phyloP scores from a whole-genome alignment of 2,888 invertebrate species.

The Conistra vaccinii region DNA sequence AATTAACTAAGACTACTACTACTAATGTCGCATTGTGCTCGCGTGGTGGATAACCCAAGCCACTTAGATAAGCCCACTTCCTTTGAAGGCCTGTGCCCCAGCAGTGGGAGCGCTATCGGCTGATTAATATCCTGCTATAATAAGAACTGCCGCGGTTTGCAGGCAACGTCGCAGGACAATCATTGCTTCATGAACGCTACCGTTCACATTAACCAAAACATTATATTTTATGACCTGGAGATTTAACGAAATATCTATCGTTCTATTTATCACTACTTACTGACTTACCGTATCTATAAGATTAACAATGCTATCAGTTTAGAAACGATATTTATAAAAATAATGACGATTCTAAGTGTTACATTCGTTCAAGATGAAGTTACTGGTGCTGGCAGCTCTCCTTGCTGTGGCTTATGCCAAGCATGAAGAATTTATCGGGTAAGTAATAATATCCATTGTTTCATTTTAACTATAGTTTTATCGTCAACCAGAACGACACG shows the following conservation, averaged over 20 bases:
- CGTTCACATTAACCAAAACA: conserved; percentile 1
- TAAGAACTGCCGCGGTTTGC: neutral
- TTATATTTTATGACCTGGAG: conserved; percentile 5
- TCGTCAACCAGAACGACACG: neutral
- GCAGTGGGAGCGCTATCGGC: neutral
- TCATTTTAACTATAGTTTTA: neutral
- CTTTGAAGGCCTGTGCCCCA: neutral
- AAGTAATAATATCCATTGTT: conserved; percentile 39
- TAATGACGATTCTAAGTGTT: neutral
- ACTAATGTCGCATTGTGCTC: neutral
- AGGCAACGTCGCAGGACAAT: neutral
- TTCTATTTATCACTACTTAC: conserved; percentile 22
- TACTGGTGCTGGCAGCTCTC: conserved; percentile 61
- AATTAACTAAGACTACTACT: neutral
- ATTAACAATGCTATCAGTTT: conserved; percentile 35
- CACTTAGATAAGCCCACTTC: neutral
- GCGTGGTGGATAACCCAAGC: neutral
- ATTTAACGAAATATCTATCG: conserved; percentile 11
- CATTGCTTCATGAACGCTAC: neutral
- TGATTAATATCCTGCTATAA: neutral
- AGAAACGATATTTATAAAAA: conserved; percentile 16
- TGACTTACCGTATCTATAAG: conserved; percentile 33
- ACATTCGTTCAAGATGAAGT: conserved; percentile 21
- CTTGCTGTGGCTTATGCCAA: conserved; percentile 78
- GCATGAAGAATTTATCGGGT: conserved; percentile 83